Conservation (phyloP, 2,888 invertebrate genomes). For the Acronicta psi region DNA sequence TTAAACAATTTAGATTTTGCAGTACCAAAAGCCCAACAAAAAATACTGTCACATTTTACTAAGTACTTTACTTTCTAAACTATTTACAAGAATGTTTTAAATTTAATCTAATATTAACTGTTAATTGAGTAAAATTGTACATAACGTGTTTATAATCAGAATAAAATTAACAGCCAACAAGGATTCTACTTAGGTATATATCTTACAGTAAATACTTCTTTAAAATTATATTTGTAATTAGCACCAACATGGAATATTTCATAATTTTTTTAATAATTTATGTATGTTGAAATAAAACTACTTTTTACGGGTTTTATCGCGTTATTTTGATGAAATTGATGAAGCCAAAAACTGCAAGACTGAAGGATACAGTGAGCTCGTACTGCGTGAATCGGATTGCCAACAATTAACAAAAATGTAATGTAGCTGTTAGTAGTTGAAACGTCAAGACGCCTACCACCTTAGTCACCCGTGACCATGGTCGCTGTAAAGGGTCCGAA, state of each 20-base stretch:
- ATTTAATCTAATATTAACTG: constrained; percentile 5
- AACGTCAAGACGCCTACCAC: too few relatives aligned
- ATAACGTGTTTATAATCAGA: constrained; percentile 7
- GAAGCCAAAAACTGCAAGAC: too few relatives aligned
- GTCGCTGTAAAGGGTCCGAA: too few relatives aligned
- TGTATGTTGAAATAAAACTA: too few relatives aligned
- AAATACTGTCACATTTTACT: constrained; percentile 41
- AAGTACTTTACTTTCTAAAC: constrained; percentile 28
- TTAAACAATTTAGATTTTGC: too few relatives aligned
- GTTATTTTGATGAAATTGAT: too few relatives aligned
- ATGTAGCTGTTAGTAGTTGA: too few relatives aligned
- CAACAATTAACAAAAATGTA: too few relatives aligned
- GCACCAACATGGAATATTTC: constrained; percentile 2
- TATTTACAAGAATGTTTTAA: neutral
- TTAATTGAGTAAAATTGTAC: constrained; percentile 17
- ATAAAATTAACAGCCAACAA: constrained; percentile 15
- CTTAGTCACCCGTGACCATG: too few relatives aligned
- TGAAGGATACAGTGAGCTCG: too few relatives aligned
- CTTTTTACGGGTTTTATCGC: too few relatives aligned
- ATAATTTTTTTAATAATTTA: constrained; percentile 10
- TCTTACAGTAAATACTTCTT: constrained; percentile 4
- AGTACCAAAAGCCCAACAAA: constrained; percentile 15
- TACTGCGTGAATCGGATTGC: too few relatives aligned
- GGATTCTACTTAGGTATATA: constrained; percentile 9
- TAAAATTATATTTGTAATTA: constrained; percentile 20